Evolutionary conservation across 2,113 vertebrate genomes (phyloP).

Genomic region (Xiphophorus couchianus): DNA sequence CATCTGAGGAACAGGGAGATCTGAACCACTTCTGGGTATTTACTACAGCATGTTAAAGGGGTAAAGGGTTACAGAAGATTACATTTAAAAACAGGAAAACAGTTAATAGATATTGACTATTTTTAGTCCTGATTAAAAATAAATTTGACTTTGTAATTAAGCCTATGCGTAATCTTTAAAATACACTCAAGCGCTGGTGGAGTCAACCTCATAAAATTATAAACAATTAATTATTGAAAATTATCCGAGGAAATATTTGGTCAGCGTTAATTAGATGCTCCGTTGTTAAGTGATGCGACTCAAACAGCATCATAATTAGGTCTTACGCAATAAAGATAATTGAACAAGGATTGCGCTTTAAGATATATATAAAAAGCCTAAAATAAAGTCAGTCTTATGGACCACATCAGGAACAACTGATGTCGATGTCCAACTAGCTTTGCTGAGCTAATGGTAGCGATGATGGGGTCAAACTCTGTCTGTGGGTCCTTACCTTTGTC

Average conservation of each 20-base stretch:
- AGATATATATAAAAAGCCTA: background rate
- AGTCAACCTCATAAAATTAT: background rate
- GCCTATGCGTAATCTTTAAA: too few relatives aligned
- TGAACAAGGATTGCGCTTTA: too few relatives aligned
- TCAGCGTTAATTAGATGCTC: background rate
- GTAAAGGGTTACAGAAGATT: background rate
- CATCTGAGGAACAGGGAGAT: background rate
- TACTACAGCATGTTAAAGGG: background rate
- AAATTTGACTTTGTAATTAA: background rate
- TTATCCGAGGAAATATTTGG: background rate
- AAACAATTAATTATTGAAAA: background rate
- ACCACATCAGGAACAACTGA: background rate
- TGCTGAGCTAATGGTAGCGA: constrained; percentile 38
- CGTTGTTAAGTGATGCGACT: background rate
- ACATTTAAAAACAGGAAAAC: background rate
- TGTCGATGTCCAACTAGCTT: constrained; percentile 2
- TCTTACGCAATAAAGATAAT: background rate
- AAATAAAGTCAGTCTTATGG: background rate
- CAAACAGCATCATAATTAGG: background rate
- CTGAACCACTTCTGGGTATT: background rate
- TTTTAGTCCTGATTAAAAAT: background rate
- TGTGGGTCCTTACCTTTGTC: constrained; percentile 49
- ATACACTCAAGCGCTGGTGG: too few relatives aligned
- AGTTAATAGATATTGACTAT: background rate
- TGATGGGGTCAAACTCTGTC: background rate